Base-by-base conservation (phyloP, 2,797 vertebrate genomes). In the Helicolenus hilgendorfi region DNA sequence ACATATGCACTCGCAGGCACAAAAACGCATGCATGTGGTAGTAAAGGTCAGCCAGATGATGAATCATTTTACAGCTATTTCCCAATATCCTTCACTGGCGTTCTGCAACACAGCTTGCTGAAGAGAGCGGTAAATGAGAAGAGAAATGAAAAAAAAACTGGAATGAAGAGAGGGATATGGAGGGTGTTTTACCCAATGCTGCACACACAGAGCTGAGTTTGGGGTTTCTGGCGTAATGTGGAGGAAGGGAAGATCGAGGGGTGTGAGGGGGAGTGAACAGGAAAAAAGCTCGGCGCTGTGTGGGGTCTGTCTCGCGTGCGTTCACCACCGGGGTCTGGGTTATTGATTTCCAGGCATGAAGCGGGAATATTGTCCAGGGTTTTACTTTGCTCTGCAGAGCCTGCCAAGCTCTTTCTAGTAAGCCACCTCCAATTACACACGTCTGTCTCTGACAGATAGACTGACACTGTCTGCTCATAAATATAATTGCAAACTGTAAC, bases 1-100 rank as follows among this genome's bases (percentile, higher is more conserved):
- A 62, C 80, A 74, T 67, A 35, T 73, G 63, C 71, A 77, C 85
- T 83, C 65, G 6, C 68, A 83, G 78, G 77, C 72, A 79, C 94
- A 97, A 97, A 98, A 97, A 97, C 86, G 67, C 91, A 86, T 83
- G 88, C 72, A 78, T 77, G 68, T 72, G 49, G 90, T 82, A 97
- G 91, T 82, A 97, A 97, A 98, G 97, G 97, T 98, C 97, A 96
- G 88, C 31, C 41, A 95, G 97, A 94, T 26, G 94, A 97, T 98
- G 97, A 98, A 95, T 98, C 97, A 98, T 89, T 93, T 63, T 85
- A 79, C 75, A 96, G 91, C 78, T 94, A 95, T 97, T 96, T 95
- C 92, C 91, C 84, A 88, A 88, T 68, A 79, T 91, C 77, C 35
- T 79, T 88, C 62, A 67, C 80, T 93, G 85, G 5, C 4, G 2